Conservation (phyloP, 2,113 vertebrate genomes). For the Hippocampus zosterae region DNA sequence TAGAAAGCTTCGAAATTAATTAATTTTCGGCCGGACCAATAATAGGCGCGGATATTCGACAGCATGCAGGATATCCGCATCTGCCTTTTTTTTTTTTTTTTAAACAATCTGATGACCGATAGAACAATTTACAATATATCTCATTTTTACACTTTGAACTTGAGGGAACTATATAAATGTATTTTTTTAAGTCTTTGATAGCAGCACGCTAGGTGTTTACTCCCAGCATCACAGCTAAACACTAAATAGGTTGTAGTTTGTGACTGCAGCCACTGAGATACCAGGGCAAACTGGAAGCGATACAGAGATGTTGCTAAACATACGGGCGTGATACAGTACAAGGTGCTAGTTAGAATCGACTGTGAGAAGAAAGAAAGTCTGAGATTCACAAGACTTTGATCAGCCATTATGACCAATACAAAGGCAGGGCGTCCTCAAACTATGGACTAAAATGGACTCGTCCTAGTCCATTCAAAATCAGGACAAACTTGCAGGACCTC, state of each 20-base stretch:
- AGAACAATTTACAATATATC: too few relatives aligned
- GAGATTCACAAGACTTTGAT: slow-evolving; percentile 51
- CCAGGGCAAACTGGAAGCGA: too few relatives aligned
- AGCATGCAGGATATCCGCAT: too few relatives aligned
- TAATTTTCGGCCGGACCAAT: too few relatives aligned
- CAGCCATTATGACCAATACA: slow-evolving; percentile 36
- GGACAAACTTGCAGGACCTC: background rate
- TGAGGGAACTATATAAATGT: too few relatives aligned
- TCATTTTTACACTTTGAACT: too few relatives aligned
- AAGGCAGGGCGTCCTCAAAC: slow-evolving; percentile 14
- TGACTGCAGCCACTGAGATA: slow-evolving; percentile 14
- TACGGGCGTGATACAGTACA: slow-evolving; percentile 46
- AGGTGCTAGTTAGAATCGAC: slow-evolving; percentile 35
- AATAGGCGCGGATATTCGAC: too few relatives aligned
- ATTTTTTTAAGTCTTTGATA: too few relatives aligned
- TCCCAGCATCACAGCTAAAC: too few relatives aligned
- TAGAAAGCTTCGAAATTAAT: too few relatives aligned
- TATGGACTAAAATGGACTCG: background rate
- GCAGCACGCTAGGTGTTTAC: background rate
- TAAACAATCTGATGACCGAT: too few relatives aligned
- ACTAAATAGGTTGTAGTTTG: slow-evolving; percentile 30
- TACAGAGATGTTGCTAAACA: slow-evolving; percentile 17
- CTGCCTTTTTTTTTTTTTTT: too few relatives aligned
- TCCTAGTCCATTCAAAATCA: background rate
- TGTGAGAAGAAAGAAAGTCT: slow-evolving; percentile 17